These are phyloP conservation scores for Sipha flava DNA, from an alignment of 1,140 invertebrate genomes.

Conservation along the genomic window DNA sequence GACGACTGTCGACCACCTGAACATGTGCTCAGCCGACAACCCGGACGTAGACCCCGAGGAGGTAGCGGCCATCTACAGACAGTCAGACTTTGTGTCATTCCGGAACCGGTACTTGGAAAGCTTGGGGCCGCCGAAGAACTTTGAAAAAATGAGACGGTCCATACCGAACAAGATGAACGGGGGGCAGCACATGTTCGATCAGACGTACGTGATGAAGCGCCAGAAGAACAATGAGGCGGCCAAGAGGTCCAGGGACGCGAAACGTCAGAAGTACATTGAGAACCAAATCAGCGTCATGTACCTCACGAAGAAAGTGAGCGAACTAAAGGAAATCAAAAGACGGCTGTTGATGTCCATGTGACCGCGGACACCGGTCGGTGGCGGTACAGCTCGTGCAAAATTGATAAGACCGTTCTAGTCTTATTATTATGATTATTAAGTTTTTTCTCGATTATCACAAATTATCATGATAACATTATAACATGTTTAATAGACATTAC, in stretches of 20 bases:
- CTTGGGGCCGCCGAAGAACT: constrained; percentile 10
- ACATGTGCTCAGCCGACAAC: not conserved
- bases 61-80: not conserved
- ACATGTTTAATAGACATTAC: too few relatives aligned
- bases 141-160: not conserved
- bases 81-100: not conserved
- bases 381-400: too few relatives aligned
- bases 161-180: not conserved
- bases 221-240: constrained; percentile 25
- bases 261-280: constrained; percentile 10
- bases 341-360: not conserved
- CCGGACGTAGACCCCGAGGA: not conserved
- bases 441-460: too few relatives aligned
- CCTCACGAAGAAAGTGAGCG: constrained; percentile 17
- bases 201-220: constrained; percentile 4
- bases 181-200: not conserved
- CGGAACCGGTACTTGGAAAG: not conserved
- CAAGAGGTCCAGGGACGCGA: constrained; percentile 8
- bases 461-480: too few relatives aligned
- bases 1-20: not conserved
- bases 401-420: too few relatives aligned
- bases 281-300: constrained; percentile 25
- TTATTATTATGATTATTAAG: too few relatives aligned
- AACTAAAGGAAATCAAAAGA: constrained; percentile 10
- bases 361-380: not conserved